Evolutionary conservation across 2,113 vertebrate genomes (phyloP).

Genomic region (Monopterus albus): DNA sequence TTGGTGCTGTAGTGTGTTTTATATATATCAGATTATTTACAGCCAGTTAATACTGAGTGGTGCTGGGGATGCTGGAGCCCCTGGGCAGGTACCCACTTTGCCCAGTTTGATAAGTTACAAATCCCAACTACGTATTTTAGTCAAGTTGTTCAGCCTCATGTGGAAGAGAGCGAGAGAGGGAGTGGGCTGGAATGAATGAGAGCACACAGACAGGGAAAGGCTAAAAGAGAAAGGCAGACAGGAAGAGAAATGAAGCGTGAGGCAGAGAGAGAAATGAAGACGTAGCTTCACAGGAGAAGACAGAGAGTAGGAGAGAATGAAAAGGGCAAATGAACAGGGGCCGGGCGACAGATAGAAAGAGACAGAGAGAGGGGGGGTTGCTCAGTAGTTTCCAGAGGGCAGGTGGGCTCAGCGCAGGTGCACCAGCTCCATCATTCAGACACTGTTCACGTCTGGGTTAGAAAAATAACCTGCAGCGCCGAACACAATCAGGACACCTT

Average conservation of each 20-base stretch:
- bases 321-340: slow-evolving; percentile 11
- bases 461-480: slow-evolving; percentile 34
- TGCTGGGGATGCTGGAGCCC: too few relatives aligned
- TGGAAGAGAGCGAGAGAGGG: too few relatives aligned
- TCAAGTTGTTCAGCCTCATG: too few relatives aligned
- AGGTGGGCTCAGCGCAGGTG: slow-evolving; percentile 39
- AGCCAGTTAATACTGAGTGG: too few relatives aligned
- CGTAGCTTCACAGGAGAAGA: background rate
- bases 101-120: too few relatives aligned
- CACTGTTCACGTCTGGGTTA: slow-evolving; percentile 13
- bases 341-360: background rate
- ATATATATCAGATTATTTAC: too few relatives aligned
- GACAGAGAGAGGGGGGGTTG: background rate
- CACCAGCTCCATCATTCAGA: slow-evolving; percentile 32
- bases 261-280: background rate
- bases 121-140: too few relatives aligned
- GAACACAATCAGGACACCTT: background rate
- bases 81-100: too few relatives aligned
- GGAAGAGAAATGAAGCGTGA: background rate
- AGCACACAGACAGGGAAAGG: too few relatives aligned
- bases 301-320: background rate
- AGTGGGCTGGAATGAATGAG: too few relatives aligned
- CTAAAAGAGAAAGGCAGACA: background rate
- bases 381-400: slow-evolving; percentile 8
- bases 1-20: too few relatives aligned